A percentile compares a stretch with the other conserved stretches of the same genome.
These are phyloP conservation scores for Sialia sialis DNA, from an alignment of 2,113 vertebrate genomes.

Conservation along the genomic window DNA sequence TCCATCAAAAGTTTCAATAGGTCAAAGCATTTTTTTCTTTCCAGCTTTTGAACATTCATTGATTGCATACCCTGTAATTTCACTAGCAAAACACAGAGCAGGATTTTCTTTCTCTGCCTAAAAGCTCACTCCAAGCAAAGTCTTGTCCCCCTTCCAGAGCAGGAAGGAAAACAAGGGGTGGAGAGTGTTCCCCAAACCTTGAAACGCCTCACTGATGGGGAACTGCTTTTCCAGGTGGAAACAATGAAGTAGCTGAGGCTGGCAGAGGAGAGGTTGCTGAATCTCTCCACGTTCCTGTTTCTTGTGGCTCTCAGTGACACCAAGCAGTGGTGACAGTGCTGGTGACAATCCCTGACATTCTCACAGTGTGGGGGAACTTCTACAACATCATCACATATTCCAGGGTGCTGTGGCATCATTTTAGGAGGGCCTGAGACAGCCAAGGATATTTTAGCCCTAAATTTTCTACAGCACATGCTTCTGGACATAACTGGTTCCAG, in stretches of 20 bases:
- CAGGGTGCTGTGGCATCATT: background rate
- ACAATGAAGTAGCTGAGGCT: background rate
- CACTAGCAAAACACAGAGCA: background rate
- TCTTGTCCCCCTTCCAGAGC: background rate
- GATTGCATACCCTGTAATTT: background rate
- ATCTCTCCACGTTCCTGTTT: background rate
- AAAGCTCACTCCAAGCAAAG: background rate
- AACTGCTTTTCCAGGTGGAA: background rate
- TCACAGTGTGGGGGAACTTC: background rate
- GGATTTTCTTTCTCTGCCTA: background rate
- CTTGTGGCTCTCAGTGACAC: background rate
- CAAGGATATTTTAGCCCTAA: background rate
- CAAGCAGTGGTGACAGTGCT: background rate
- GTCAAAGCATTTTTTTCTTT: background rate
- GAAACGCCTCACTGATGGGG: background rate
- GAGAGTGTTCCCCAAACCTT: background rate
- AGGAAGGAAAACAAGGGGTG: background rate
- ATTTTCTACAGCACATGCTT: background rate
- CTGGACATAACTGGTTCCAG: background rate
- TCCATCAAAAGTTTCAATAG: background rate
- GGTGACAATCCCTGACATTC: background rate
- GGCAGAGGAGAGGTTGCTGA: background rate
- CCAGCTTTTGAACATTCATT: background rate
- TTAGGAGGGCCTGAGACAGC: background rate
- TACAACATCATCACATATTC: background rate